phyloP scores from a whole-genome alignment of 2,113 vertebrate genomes.

The Rostratula benghalensis region DNA sequence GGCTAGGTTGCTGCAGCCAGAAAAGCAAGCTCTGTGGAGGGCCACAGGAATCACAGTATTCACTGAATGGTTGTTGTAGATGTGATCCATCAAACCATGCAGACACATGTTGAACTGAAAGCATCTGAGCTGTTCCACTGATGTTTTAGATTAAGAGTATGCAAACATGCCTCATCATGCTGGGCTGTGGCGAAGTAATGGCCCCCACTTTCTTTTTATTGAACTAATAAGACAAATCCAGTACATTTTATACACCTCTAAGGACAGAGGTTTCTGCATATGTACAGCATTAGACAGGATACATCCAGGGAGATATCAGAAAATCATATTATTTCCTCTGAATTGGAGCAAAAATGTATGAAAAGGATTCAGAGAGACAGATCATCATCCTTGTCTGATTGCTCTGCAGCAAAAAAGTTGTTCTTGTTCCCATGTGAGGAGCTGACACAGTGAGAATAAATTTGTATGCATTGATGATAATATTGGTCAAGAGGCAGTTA shows the following conservation, averaged over 20 bases:
- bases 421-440: background rate
- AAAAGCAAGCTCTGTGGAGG: background rate
- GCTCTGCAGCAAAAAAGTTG: background rate
- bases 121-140: background rate
- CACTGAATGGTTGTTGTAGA: background rate
- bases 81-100: background rate
- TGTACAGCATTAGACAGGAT: background rate
- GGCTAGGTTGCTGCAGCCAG: background rate
- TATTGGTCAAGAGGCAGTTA: background rate
- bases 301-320: background rate
- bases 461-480: background rate
- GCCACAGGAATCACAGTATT: background rate
- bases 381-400: background rate
- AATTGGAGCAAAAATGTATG: background rate
- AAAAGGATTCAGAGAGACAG: background rate
- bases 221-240: background rate
- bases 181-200: background rate
- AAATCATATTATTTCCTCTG: background rate
- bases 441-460: background rate
- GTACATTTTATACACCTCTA: background rate
- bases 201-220: background rate
- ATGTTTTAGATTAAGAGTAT: background rate
- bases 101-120: background rate
- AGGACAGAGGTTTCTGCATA: background rate
- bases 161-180: background rate